Conservation (phyloP, 2,797 vertebrate species). For the Gambusia yucatana region DNA sequence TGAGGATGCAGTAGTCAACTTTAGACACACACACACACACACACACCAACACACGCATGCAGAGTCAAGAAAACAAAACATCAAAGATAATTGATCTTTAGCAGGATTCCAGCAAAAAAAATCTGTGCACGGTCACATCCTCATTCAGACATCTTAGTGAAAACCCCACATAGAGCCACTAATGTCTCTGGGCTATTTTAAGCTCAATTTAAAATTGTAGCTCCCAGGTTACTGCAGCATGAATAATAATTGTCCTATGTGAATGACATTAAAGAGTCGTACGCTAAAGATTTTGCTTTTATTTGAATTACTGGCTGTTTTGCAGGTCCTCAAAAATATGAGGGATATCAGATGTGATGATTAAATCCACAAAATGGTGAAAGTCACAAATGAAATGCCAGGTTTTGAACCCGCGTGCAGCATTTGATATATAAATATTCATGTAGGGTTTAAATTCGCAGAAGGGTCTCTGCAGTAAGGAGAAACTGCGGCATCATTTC, state of each 20-base stretch:
- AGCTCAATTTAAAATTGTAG: slow-evolving; percentile 42
- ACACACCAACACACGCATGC: background rate
- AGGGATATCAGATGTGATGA: slow-evolving; percentile 4
- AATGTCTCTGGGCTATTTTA: slow-evolving; percentile 51
- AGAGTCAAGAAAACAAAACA: slow-evolving; percentile 17
- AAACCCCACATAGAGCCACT: slow-evolving; percentile 17
- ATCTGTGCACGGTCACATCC: slow-evolving; percentile 8
- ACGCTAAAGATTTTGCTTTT: slow-evolving; percentile 4
- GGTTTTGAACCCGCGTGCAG: slow-evolving; percentile 35
- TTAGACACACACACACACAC: too few relatives aligned
- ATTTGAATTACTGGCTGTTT: slow-evolving; percentile 5
- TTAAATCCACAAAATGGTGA: slow-evolving; percentile 6
- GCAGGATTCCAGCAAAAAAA: slow-evolving; percentile 3
- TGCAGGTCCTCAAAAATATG: background rate
- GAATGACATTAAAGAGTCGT: slow-evolving; percentile 16
- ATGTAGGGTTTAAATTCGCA: slow-evolving; percentile 60
- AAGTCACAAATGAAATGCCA: slow-evolving; percentile 20
- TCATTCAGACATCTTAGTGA: slow-evolving; percentile 17
- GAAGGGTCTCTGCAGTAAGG: slow-evolving; percentile 51
- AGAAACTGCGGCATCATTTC: slow-evolving; percentile 51
- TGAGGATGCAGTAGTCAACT: background rate
- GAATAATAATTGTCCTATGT: slow-evolving; percentile 31
- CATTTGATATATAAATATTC: slow-evolving; percentile 28
- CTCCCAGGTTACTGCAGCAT: slow-evolving; percentile 37
- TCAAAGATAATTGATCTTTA: slow-evolving; percentile 24